Conservation (phyloP, 2,888 invertebrate species). For the Drosophila niveifrons region DNA sequence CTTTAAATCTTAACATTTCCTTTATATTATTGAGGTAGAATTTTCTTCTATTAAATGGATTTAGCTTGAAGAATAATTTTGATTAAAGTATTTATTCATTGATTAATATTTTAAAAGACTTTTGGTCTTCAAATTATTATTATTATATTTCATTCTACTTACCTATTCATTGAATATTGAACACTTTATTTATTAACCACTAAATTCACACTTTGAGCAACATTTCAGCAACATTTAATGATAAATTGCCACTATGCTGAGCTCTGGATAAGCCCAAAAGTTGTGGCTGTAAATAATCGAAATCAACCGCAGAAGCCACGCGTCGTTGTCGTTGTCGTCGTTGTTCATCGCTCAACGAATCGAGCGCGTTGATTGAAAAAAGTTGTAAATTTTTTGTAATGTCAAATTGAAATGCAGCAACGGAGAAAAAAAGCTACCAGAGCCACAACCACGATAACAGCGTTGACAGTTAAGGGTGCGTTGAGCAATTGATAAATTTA, state of each 20-base stretch:
- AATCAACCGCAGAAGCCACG: slow-evolving; percentile 75
- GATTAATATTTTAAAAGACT: too few species aligned
- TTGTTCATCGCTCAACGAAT: slow-evolving; percentile 35
- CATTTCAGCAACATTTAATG: slow-evolving; percentile 63
- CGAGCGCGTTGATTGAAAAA: slow-evolving; percentile 76
- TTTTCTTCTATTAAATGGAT: neutral
- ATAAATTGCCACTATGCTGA: slow-evolving; percentile 69
- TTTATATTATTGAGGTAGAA: neutral
- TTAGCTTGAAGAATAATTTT: too few species aligned
- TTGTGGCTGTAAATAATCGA: slow-evolving; percentile 64
- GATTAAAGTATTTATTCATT: too few species aligned
- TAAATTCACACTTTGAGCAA: slow-evolving; percentile 30
- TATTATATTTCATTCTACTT: too few species aligned
- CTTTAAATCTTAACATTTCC: neutral
- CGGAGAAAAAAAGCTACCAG: slow-evolving; percentile 18
- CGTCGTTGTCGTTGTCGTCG: slow-evolving; percentile 46
- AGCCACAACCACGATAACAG: slow-evolving; percentile 15
- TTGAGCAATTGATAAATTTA: slow-evolving; percentile 81
- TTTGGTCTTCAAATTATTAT: too few species aligned
- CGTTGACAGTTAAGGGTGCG: slow-evolving; percentile 56
- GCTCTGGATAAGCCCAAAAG: slow-evolving; percentile 24
- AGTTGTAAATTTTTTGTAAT: slow-evolving; percentile 74
- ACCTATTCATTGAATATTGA: neutral
- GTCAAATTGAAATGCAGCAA: slow-evolving; percentile 38
- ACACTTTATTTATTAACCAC: slow-evolving; percentile 13